Conservation (phyloP, 2,113 vertebrate genomes). For the Phrynocephalus versicolor region DNA sequence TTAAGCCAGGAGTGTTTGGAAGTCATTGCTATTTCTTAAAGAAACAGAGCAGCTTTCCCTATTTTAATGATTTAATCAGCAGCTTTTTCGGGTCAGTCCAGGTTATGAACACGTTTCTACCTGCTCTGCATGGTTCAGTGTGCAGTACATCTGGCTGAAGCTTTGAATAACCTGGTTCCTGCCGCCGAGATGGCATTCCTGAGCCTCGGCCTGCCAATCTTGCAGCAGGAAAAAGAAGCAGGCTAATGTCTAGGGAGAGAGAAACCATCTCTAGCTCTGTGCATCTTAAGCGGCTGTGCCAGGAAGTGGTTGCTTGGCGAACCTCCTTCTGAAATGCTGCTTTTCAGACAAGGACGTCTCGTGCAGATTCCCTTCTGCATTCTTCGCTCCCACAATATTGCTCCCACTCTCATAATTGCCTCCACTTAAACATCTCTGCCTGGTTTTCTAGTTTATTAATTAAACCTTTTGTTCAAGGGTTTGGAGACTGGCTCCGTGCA, state of each 20-base stretch:
- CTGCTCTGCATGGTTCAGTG: no score
- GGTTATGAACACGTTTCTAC: no score
- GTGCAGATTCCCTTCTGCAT: neutral
- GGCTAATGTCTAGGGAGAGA: no score
- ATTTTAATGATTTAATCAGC: no score
- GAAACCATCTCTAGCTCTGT: neutral
- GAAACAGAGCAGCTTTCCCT: no score
- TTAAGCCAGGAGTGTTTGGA: no score
- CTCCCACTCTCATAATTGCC: slow-evolving; percentile 32
- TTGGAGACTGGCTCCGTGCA: slow-evolving; percentile 15
- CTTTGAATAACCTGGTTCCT: neutral
- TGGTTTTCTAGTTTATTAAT: slow-evolving; percentile 40
- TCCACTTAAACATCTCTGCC: neutral
- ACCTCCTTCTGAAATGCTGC: neutral
- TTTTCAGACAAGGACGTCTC: slow-evolving; percentile 5
- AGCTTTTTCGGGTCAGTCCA: no score
- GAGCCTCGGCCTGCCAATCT: no score
- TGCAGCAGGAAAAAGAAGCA: no score
- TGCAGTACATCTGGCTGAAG: no score
- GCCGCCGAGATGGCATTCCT: neutral
- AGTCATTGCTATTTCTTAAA: no score
- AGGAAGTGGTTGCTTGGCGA: slow-evolving; percentile 23
- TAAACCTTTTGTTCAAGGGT: slow-evolving; percentile 36
- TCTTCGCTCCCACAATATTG: slow-evolving; percentile 6
- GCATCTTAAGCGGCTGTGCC: neutral